Base-by-base conservation (phyloP, 2,888 invertebrate genomes). In the Ditula angustiorana region DNA sequence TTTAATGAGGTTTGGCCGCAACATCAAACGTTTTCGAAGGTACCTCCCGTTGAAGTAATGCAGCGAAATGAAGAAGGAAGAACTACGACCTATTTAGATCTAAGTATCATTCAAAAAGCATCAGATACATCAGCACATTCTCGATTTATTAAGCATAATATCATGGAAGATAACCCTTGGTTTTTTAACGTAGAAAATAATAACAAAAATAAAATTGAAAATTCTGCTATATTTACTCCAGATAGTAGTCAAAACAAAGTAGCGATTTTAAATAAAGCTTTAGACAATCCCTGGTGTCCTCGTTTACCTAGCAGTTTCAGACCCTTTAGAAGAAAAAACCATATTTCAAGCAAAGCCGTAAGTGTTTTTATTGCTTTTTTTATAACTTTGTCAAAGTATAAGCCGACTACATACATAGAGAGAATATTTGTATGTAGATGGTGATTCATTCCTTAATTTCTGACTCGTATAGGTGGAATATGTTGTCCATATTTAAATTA, bases 241-340 rank as follows among this genome's bases (percentile, higher is more conserved):
- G 21, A n/a, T 13, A 19, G 16, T n/a, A 28, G 26, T 24, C 50
- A 47, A 10, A 62, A 64, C 58, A 58, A 57, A 72, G 82, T 75
- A 62, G 83, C 85, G 21, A 87, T 93, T 68, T 86, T 88, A 55
- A 94, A 94, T 75, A 87, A 92, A 73, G 93, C 94, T 16, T 74
- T 94, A 71, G 93, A 94, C n/a, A 93, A 89, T 75, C 95, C 95
- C 10, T 95, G 95, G 95, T 86, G 85, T 71, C 90, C 94, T 2
- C 86, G 92, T 44, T 76, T 82, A 50, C 87, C 91, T 10, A 77
- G 77, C 53, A 81, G 81, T 66, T 89, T 79, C 69, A 86, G 74
- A 69, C 91, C 90, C 5, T 82, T 83, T 68, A 78, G 80, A 44
- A 82, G 79, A 81, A 88, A 84, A 81, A 19, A 41, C 19, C 37